Base-by-base conservation (phyloP, 2,888 invertebrate genomes). In the Tetanocera ferruginea region DNA sequence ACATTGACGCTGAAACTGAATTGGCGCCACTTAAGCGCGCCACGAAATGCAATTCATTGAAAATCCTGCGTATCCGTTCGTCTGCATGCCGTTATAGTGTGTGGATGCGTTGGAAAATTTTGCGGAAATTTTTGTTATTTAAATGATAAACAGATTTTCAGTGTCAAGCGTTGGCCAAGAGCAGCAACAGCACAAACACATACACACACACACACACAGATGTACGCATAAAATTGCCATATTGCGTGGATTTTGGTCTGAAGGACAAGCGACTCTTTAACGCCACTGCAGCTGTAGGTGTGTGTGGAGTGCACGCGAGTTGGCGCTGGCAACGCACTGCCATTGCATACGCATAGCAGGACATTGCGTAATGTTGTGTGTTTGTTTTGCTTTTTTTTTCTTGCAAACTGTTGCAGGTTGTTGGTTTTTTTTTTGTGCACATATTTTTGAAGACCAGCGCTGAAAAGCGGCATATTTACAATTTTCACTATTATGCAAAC, bases 61-160 rank as follows among this genome's bases (percentile, higher is more conserved):
- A 66, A 34, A 3, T 67, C 23, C 49, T 28, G 55, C n/a, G 55
- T 23, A 23, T 55, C 23, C 55, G 43, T 9, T 43, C 6, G 37
- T 37, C 43, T 43, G n/a, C 43, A 43, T 43, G 11, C 43, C 14
- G 43, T 2, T 43, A 14, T 11, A 43, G 1, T 11, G 43, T 43
- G 43, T 43, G 60, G 23, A 25, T 72, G 11, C 69, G 60, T 72
- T 72, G 25, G 23, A 43, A 60, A 37, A 17, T 60, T n/a, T 52
- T 49, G 64, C 64, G 74, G 74, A 64, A 74, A 64, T 66, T 64
- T 64, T 37, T 51, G 74, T 64, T 74, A 74, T 74, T 74, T 64
- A 74, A 74, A 74, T 51, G 57, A 66, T 74, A 64, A 74, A 74
- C 74, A 74, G 64, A 74, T 74, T 74, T 74, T 74, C 74, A 74